phyloP scores from a whole-genome alignment of 30 jellyfish, hydroid and myxozoan species.

The Cassiopea xamachana region DNA sequence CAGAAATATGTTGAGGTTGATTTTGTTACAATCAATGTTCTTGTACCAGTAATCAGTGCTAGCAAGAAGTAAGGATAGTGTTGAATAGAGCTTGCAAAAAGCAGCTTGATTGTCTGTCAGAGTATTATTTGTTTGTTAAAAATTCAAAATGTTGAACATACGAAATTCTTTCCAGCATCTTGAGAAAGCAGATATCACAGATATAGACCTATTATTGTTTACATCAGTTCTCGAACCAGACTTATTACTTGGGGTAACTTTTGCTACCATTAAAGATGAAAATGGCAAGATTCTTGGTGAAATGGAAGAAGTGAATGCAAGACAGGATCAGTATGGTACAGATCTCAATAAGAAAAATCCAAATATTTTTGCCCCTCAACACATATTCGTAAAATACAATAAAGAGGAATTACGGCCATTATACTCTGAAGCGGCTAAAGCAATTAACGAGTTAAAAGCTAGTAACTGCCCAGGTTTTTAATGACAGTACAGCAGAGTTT shows the following conservation, averaged over 20 bases:
- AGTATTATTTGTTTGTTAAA: not conserved
- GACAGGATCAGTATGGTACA: too few relatives aligned
- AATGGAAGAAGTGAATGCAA: too few relatives aligned
- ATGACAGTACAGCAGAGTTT: too few relatives aligned
- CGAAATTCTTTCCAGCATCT: conserved; percentile 28
- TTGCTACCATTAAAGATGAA: not conserved
- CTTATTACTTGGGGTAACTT: conserved; percentile 28
- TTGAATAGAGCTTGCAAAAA: not conserved
- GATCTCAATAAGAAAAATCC: too few relatives aligned
- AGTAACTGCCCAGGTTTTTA: too few relatives aligned
- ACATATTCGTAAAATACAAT: too few relatives aligned
- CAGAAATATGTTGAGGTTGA: not conserved
- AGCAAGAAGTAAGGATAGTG: not conserved
- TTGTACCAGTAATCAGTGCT: not conserved
- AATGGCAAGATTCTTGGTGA: too few relatives aligned
- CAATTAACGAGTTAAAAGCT: too few relatives aligned
- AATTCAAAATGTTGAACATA: not conserved
- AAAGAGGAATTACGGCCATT: too few relatives aligned
- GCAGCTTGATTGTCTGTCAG: conserved; percentile 3
- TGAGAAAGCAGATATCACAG: not conserved
- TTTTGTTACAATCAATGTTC: not conserved
- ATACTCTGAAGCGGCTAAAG: too few relatives aligned
- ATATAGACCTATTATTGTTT: conserved; percentile 31
- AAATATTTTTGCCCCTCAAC: too few relatives aligned
- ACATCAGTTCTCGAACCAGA: not conserved